Evolutionary conservation across 2,113 vertebrate genomes (phyloP), one percentile per base, ranked within the genome.

Genomic region (Sigmodon hispidus): DNA sequence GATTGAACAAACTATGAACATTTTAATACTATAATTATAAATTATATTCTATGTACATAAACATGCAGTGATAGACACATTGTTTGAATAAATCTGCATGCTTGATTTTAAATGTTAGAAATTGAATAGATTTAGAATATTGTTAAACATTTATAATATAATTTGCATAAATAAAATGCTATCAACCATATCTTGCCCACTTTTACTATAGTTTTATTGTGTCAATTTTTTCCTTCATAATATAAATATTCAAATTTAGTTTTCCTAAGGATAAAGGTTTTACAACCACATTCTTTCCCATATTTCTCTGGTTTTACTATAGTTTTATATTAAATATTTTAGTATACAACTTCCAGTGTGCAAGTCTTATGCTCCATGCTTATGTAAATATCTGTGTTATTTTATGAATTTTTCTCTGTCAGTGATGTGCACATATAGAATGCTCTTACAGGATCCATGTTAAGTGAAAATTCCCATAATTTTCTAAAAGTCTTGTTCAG

Each of bases 231-330:
- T 19, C 40, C 70, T 5, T 40, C 52, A 72, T 19, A 1, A 50
- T 55, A 69, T 88, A 76, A 85, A 57, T 89, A 93, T 86, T 94
- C 36, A 94, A 26, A 57, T 24, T 61, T 3, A 70, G 21, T 50
- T 80, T 80, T 57, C 45, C 21, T 65, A 70, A 91, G n/a, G 1
- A 70, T 86, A 2, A 70, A 11, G 3, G 36, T 77, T 87, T 79
- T 76, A 4, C 7, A 52, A 31, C 93, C n/a, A 59, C 72, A 65
- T 72, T 55, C 1, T n/a, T 34, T 76, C 70, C 55, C 52, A 72
- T 40, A 59, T 7, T 86, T 45, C 43, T 94, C 22, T 52, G n/a
- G 31, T 17, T 50, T 94, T 91, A 31, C n/a, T 26, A 50, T 76
- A 67, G 61, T 5, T 83, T 31, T 87, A 5, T 36, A 31, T 86